Base-by-base conservation (phyloP, 2,888 invertebrate species). In the Operophtera brumata region DNA sequence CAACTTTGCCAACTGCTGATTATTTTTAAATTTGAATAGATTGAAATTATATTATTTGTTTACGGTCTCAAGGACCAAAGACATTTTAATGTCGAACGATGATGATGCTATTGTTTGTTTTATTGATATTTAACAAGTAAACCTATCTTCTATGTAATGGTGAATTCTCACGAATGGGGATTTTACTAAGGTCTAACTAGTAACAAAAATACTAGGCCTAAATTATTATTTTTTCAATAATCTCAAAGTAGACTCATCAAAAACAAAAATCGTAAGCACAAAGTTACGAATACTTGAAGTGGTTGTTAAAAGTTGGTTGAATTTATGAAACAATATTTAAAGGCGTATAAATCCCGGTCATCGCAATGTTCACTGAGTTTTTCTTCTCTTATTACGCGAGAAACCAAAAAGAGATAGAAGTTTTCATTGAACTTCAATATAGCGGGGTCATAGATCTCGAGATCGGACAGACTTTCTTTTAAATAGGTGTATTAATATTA, bases 371-470 rank as follows among this genome's bases (percentile, higher is more conserved):
- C 12, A 12, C 46, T 20, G 46, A 52, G 49, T 61, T 54, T 42
- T 47, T 45, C 48, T 26, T 57, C 54, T 54, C 49, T 41, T 54
- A 52, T 52, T 54, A 57, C 54, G 36, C 28, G 52, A 36, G 52
- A 50, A 57, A 55, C 57, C 47, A 57, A 51, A 59, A 59, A 51
- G 59, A 57, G 64, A 49, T 51, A 47, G 41, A 62, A 61, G 36
- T 58, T 59, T 53, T 51, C 14, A 53, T 20, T 47, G 50, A 58
- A 58, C 54, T 59, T 59, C 51, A 54, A 56, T 57, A 54, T 49
- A 56, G 50, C 55, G 34, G 45, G 40, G 5, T 26, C 40, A 36
- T 49, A 50, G 55, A 59, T 47, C 51, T 54, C 6, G 4, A 8
- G 32, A 43, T 50, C 28, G 39, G 6, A 41, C 11, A 56, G 51